Evolutionary conservation across 2,797 vertebrate species (phyloP).

Genomic region (Vespertilio murinus): DNA sequence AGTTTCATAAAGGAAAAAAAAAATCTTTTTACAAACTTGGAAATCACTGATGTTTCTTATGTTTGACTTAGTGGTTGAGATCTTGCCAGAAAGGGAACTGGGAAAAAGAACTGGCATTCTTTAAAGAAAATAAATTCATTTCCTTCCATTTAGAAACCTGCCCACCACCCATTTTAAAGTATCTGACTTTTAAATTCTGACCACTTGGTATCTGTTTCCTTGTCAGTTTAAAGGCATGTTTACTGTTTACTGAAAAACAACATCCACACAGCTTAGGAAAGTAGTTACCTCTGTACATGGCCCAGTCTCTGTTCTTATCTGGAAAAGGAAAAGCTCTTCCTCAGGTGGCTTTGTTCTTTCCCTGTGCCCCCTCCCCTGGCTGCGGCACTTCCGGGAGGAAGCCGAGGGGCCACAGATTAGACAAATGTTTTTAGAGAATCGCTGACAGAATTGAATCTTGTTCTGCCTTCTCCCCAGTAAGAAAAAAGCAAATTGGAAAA

Average conservation of each 20-base stretch:
- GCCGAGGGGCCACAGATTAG: not conserved
- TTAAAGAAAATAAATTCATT: slow-evolving; percentile 20
- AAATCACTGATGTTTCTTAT: slow-evolving; percentile 67
- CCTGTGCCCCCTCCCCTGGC: not conserved
- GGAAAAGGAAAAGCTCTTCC: not conserved
- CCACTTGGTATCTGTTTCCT: slow-evolving; percentile 8
- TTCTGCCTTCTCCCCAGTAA: not conserved
- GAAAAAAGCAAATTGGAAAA: not conserved
- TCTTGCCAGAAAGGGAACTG: not conserved
- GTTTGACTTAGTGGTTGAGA: slow-evolving; percentile 46
- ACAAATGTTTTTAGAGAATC: not conserved
- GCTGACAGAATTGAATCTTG: not conserved
- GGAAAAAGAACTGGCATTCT: slow-evolving; percentile 23
- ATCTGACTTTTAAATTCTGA: slow-evolving; percentile 18
- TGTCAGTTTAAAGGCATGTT: not conserved
- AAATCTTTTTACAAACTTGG: slow-evolving; percentile 38
- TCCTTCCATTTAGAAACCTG: slow-evolving; percentile 19
- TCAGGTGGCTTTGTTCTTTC: not conserved
- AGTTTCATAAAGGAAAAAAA: slow-evolving; percentile 38
- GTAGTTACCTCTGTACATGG: not conserved
- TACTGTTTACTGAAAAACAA: not conserved
- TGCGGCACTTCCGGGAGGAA: not conserved
- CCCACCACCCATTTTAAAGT: not conserved
- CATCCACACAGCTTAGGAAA: not conserved
- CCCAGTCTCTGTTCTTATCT: not conserved